Percentiles rank a stretch among this genome's conserved stretches.
phyloP scores from a whole-genome alignment of 2,113 vertebrate genomes.

The Camelus dromedarius region DNA sequence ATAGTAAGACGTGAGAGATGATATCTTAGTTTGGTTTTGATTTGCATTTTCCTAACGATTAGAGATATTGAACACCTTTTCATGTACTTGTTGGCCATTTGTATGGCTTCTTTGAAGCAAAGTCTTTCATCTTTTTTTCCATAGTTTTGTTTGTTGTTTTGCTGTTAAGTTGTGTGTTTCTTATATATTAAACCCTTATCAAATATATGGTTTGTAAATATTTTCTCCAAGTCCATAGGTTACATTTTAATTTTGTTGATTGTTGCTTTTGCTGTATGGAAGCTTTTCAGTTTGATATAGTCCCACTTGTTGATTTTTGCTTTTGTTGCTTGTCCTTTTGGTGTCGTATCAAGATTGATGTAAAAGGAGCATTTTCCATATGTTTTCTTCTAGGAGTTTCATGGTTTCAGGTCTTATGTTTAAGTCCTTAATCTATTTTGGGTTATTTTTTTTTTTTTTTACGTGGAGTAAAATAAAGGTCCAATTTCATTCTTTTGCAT shows the following conservation, averaged over 20 bases:
- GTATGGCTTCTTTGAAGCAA: not conserved
- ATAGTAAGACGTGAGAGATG: not conserved
- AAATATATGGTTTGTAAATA: not conserved
- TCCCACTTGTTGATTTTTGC: not conserved
- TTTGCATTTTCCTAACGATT: not conserved
- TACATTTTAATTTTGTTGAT: not conserved
- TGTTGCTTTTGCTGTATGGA: not conserved
- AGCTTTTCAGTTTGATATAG: not conserved
- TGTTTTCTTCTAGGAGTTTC: not conserved
- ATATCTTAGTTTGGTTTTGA: not conserved
- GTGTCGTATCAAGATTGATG: not conserved
- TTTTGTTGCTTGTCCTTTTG: not conserved
- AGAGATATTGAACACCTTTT: not conserved
- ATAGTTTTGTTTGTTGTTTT: not conserved
- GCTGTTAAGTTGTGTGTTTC: not conserved
- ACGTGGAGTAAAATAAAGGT: not conserved
- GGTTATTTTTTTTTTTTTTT: not conserved
- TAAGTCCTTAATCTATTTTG: not conserved
- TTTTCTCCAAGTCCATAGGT: not conserved
- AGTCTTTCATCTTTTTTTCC: not conserved
- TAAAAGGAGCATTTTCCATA: not conserved
- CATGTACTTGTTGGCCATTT: not conserved
- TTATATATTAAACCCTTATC: not conserved
- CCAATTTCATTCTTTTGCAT: not conserved
- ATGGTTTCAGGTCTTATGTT: not conserved